Base-by-base conservation (phyloP, 2,888 invertebrate species). In the Branchellion lobata region DNA sequence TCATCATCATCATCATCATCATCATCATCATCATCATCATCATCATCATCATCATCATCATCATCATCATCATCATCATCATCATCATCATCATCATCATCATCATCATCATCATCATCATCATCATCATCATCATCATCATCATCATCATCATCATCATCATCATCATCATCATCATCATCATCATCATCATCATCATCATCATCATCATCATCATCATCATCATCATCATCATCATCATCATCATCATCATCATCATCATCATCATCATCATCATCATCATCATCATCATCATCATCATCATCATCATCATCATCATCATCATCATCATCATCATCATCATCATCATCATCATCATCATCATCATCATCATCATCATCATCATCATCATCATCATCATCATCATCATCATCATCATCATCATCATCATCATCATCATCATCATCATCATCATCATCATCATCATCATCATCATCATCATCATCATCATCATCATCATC, bases 181-280 rank as follows among this genome's bases (percentile, higher is more conserved):
- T 80, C 79, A 78, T 80, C 79, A 80, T 78, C 80, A 78, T 78
- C 79, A 78, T 78, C 79, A 78, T 78, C 79, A 82, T 80, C 79
- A 79, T 82, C 79, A 80, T 82, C 79, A 82, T 82, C 81, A 79
- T 81, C 76, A 79, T 82, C 81, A 79, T 80, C 77, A 78, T 79
- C 81, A 78, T 81, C 81, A 82, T 80, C 81, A 81, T 81, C 81
- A 81, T 80, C 78, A 82, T 81, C 77, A 81, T 82, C 61, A 74
- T 81, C 75, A 74, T 78, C 51, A 81, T 76, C 51, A 81, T 53
- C 78, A 79, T 81, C 81, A 53, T 81, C 33, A 77, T 80, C 51
- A 53, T 80, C 53, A 77, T 80, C 80, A 81, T 81, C 71, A 36
- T 80, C 31, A 73, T 81, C 77, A 80, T 72, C 36, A 80, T 81